phyloP scores from a whole-genome alignment of 2,113 vertebrate species.

The Tor tambroides region DNA sequence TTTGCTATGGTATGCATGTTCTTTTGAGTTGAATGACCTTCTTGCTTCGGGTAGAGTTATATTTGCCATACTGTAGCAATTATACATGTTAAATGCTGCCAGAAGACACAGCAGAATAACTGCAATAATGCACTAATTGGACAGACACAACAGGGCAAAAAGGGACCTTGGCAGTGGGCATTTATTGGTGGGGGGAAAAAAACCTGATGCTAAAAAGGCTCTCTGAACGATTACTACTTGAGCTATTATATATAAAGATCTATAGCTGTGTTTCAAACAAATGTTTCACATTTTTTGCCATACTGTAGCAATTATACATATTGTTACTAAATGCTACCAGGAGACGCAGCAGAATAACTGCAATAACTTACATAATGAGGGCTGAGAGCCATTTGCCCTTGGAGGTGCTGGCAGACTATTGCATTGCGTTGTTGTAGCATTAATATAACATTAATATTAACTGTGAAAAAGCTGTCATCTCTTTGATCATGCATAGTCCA shows the following conservation, averaged over 20 bases:
- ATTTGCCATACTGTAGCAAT: background rate
- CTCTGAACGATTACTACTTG: too few relatives aligned
- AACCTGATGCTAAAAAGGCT: background rate
- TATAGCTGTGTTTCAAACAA: too few relatives aligned
- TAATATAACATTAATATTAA: background rate
- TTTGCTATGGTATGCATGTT: background rate
- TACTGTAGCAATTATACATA: background rate
- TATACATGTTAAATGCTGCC: background rate
- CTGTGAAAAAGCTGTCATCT: background rate
- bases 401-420: background rate
- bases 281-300: background rate
- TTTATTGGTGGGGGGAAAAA: conserved; percentile 1
- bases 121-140: conserved; percentile 25
- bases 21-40: background rate
- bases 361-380: conserved; percentile 4
- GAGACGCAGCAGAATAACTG: background rate
- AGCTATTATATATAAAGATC: too few relatives aligned
- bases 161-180: background rate
- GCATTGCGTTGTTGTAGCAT: background rate
- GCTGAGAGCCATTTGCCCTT: background rate
- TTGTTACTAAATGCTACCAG: background rate
- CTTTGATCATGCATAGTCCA: background rate
- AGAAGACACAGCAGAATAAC: background rate
- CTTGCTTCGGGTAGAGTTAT: background rate
- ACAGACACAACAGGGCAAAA: conserved; percentile 4